Evolutionary conservation across 2,888 invertebrate species (phyloP), one percentile per base, ranked within the genome.

Genomic region (Xestia rhomboidea): DNA sequence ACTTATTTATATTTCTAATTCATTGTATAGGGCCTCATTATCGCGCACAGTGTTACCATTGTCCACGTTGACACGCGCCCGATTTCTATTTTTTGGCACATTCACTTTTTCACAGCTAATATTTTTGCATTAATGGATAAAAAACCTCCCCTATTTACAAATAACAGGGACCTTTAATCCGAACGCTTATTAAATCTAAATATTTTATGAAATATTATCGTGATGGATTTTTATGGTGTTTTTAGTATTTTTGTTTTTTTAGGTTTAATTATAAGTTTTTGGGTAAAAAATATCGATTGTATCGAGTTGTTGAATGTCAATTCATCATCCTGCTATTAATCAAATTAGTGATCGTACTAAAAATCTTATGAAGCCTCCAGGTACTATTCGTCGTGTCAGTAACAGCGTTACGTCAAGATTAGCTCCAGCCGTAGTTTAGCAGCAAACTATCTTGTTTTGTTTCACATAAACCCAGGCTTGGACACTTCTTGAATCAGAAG

Each of bases 91-190:
- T 94, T 94, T 94, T 89, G 88, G 85, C 78, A 73, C 80, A 81
- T 88, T 88, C 91, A 90, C 91, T 91, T 88, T 90, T 89, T 91
- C 91, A 78, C 81, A 85, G 82, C 84, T 79, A 89, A 90, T 90
- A 89, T 89, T 91, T 92, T 90, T 91, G 90, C 89, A 83, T 89
- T 89, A 88, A 89, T 90, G 90, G 83, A 87, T 88, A 91, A 94
- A 95, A 95, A 93, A 90, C 89, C 86, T 93, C 94, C 95, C 96
- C 96, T 96, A 95, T 96, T 96, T 95, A 93, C 94, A 93, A 94
- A 95, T 94, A 94, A 93, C 92, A 93, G 93, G 92, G 96, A 97
- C 97, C 97, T 97, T 96, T 97, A 96, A 96, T 96, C 97, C 91
- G 89, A 89, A 89, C 92, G 94, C 96, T 96, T 96, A 97, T 97